phyloP scores from a whole-genome alignment of 1,140 invertebrate genomes.

The Calliopsis andreniformis region DNA sequence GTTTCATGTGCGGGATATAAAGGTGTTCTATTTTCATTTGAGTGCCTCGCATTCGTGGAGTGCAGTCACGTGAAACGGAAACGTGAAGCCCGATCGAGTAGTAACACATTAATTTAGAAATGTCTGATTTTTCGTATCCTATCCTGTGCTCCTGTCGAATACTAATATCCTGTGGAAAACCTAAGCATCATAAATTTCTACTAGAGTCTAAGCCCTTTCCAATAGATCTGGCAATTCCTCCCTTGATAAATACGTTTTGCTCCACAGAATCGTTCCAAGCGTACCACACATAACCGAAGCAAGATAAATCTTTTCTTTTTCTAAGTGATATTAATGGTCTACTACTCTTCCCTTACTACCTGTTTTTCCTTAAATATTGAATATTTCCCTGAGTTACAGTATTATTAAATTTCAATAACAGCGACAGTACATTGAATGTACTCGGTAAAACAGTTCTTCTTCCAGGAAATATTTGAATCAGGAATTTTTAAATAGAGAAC shows the following conservation, averaged over 20 bases:
- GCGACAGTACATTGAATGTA: too few relatives aligned
- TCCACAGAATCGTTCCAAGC: background rate
- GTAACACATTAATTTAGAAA: background rate
- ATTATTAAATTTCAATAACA: too few relatives aligned
- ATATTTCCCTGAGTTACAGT: too few relatives aligned
- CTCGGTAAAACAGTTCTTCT: too few relatives aligned
- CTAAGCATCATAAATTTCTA: background rate
- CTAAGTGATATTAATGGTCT: background rate
- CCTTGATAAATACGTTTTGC: slow-evolving; percentile 13
- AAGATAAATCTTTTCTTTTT: background rate
- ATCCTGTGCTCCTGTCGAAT: background rate
- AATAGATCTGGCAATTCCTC: slow-evolving; percentile 3
- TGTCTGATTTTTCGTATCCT: background rate
- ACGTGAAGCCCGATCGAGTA: background rate
- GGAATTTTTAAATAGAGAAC: too few relatives aligned
- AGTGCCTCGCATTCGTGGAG: background rate
- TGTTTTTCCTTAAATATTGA: too few relatives aligned
- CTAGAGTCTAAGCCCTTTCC: background rate
- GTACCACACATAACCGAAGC: background rate
- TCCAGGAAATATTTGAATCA: too few relatives aligned
- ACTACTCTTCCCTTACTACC: too few relatives aligned
- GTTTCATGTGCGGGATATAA: background rate
- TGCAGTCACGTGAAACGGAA: background rate
- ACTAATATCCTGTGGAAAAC: background rate
- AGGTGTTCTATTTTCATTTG: background rate